A percentile compares a stretch with the other conserved stretches of the same genome.
Conservation (phyloP, 2,888 invertebrate genomes). For the Ophion costatus region DNA sequence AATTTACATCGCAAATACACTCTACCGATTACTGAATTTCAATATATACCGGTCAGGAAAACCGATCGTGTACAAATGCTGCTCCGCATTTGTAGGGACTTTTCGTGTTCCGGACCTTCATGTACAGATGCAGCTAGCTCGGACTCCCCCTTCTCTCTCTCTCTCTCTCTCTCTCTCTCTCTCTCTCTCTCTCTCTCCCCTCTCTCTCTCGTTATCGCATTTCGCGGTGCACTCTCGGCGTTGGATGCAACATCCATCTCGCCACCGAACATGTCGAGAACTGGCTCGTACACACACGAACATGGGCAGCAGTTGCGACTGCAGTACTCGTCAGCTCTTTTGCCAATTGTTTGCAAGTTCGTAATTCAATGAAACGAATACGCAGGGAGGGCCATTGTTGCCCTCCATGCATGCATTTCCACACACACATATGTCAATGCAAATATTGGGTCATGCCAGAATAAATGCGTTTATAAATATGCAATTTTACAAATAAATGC, state of each 20-base stretch:
- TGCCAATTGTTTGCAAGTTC: constrained; percentile 60
- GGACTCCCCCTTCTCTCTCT: constrained; percentile 2
- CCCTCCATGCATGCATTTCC: neutral
- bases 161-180: constrained; percentile 29
- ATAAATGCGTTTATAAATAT: too few relatives aligned
- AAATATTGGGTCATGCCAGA: too few relatives aligned
- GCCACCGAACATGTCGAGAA: constrained; percentile 8
- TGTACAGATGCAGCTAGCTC: constrained; percentile 48
- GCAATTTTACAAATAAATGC: too few relatives aligned
- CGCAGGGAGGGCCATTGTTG: constrained; percentile 18
- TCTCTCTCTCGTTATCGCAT: constrained; percentile 55
- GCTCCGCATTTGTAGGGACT: constrained; percentile 40
- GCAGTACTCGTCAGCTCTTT: constrained; percentile 46
- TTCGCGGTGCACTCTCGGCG: constrained; percentile 47
- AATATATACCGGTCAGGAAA: constrained; percentile 41
- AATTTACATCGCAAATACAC: constrained; percentile 57
- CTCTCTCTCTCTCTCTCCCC: constrained; percentile 18
- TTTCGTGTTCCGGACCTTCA: constrained; percentile 57
- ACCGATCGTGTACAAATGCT: constrained; percentile 42
- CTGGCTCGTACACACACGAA: neutral
- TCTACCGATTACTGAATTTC: constrained; percentile 42
- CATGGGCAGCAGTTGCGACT: constrained; percentile 29
- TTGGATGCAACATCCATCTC: constrained; percentile 28
- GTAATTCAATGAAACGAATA: constrained; percentile 55
- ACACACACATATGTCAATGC: neutral